Evolutionary conservation across 2,888 invertebrate species (phyloP), one percentile per base, ranked within the genome.

Genomic region (Apodemia duryi): DNA sequence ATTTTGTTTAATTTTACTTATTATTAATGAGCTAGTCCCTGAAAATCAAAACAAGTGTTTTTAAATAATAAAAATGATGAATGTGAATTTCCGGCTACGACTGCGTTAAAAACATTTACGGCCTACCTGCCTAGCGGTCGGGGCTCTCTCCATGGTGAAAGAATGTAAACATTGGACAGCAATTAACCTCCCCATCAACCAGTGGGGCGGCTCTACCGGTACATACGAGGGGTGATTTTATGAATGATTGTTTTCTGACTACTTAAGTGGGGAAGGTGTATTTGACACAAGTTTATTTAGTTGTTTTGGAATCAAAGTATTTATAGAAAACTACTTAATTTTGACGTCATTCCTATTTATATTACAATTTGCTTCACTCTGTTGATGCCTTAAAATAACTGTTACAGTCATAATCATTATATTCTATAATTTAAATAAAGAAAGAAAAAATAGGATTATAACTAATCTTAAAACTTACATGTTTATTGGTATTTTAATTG

Each of bases 61-160:
- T 43, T 43, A 43, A 10, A 38, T 10, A 43, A 51, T 21, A 51
- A 51, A 13, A 13, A 51, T 51, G 21, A 51, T 51, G 51, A 51
- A 21, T 51, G 51, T 51, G 6, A 9, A 41, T 41, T 43, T 43
- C 11, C 51, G 51, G 5, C 62, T 9, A 54, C 63, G 67, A 60
- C 61, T 70, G 71, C 72, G 68, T 71, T 69, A 29, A 68, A 68
- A 69, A 51, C 52, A 52, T 57, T 61, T 65, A 63, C 67, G 72
- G 70, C 61, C 64, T 63, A 66, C 66, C 43, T 43, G 11, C 43
- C 43, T 9, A 38, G 38, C 28, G 32, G 66, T 61, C 65, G 63
- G 66, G 72, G 80, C 81, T 80, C 75, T 88, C 88, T 80, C 89
- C 90, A 90, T 89, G 90, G 90, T 85, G 89, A 89, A 83, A 75